These are phyloP conservation scores for Zootoca vivipara DNA, from an alignment of 2,113 vertebrate species.

Conservation along the genomic window DNA sequence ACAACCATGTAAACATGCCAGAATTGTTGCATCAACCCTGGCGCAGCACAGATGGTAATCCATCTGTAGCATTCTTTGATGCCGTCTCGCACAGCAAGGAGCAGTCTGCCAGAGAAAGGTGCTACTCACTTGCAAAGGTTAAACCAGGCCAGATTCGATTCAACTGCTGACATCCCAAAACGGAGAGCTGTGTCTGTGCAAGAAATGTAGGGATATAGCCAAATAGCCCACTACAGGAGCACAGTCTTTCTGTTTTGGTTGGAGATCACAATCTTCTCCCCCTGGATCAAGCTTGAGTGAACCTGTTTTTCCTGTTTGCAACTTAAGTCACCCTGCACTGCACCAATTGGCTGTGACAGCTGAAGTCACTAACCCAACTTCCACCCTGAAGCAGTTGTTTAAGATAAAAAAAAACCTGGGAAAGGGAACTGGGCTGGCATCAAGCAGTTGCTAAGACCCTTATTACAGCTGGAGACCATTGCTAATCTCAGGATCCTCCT, in stretches of 20 bases:
- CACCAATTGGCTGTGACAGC: background rate
- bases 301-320: background rate
- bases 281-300: no score
- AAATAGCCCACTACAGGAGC: background rate
- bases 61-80: conserved; percentile 24
- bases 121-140: conserved; percentile 6
- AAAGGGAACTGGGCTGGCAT: background rate
- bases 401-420: no score
- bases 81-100: conserved; percentile 3
- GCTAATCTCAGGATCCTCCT: background rate
- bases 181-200: accelerated
- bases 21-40: conserved; percentile 4
- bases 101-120: conserved; percentile 9
- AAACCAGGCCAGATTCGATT: background rate
- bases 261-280: background rate
- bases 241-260: background rate
- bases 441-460: no score
- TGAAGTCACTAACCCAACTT: background rate
- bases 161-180: background rate
- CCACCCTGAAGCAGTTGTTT: background rate
- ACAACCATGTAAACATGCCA: conserved; percentile 17
- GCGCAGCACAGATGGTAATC: conserved; percentile 17
- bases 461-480: background rate
- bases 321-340: background rate
- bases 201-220: background rate